Percentiles rank a stretch among this genome's conserved stretches.
These are phyloP conservation scores for Sipha flava DNA, from an alignment of 1,140 invertebrate species.

Conservation along the genomic window DNA sequence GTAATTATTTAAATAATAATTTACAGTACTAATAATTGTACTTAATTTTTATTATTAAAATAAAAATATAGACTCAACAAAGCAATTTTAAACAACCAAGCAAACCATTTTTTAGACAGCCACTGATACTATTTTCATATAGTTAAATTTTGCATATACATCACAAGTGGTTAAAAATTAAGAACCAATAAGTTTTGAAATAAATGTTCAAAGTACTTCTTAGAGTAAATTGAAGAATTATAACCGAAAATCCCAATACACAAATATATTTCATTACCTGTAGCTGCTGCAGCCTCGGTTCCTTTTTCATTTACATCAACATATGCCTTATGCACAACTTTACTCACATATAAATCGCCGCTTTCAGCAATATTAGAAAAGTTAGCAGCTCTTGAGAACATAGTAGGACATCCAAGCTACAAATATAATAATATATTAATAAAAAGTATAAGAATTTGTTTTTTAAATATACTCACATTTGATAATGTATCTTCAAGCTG, in stretches of 20 bases:
- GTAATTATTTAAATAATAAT: neutral
- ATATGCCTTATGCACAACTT: constrained; percentile 55
- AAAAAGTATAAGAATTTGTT: neutral
- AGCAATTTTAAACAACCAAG: neutral
- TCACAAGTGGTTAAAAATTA: neutral
- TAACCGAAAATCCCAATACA: neutral
- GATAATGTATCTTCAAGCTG: neutral
- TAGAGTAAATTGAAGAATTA: neutral
- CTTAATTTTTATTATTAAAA: neutral
- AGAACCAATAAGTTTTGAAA: too few species aligned
- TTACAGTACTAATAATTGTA: neutral
- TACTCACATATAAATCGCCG: constrained; percentile 45
- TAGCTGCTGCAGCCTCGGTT: constrained; percentile 56
- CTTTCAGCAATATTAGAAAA: neutral
- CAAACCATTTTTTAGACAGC: too few species aligned
- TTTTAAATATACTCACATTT: neutral
- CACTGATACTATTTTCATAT: too few species aligned
- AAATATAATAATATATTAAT: neutral
- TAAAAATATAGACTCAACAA: neutral
- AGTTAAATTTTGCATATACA: neutral
- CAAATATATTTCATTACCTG: constrained; percentile 43
- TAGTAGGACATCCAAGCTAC: constrained; percentile 13
- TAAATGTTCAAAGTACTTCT: neutral
- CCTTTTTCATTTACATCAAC: constrained; percentile 60
- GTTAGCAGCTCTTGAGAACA: neutral